Percentiles rank a stretch among this genome's conserved stretches.
Conservation (phyloP, 2,797 vertebrate species). For the Esox lucius region DNA sequence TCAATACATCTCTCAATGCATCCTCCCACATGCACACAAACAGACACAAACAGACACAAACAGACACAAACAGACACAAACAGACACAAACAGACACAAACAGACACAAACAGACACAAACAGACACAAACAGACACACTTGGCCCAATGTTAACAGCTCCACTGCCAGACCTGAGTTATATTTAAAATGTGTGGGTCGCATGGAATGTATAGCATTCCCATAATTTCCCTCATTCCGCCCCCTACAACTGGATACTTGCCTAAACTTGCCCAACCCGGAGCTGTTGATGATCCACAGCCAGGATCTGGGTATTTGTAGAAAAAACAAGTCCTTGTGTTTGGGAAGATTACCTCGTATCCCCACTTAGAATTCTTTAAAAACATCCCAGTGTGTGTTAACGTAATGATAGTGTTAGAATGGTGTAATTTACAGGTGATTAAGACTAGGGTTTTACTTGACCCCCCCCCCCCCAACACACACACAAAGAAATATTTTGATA, state of each 20-base stretch:
- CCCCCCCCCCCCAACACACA: too few relatives aligned
- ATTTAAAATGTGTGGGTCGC: conserved; percentile 50
- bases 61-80: too few relatives aligned
- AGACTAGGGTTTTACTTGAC: not conserved
- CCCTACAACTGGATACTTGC: conserved; percentile 65
- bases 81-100: too few relatives aligned
- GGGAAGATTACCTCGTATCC: conserved; percentile 60
- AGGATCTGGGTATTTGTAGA: conserved; percentile 63
- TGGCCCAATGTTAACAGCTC: not conserved
- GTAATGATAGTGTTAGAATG: not conserved
- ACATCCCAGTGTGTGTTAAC: conserved; percentile 13
- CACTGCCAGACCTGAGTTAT: conserved; percentile 17
- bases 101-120: conserved; percentile 6
- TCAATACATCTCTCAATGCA: not conserved
- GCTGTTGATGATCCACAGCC: conserved; percentile 60
- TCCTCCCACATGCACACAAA: not conserved
- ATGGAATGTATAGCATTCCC: conserved; percentile 70
- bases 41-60: not conserved
- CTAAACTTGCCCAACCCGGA: conserved; percentile 66
- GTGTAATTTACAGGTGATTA: not conserved
- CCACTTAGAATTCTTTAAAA: conserved; percentile 52
- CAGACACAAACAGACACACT: not conserved
- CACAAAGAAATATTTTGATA: not conserved
- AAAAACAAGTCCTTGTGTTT: conserved; percentile 51
- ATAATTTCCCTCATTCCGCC: conserved; percentile 65